These are phyloP conservation scores for Puffinus mauretanicus DNA, from an alignment of 2,113 vertebrate species.

Conservation along the genomic window DNA sequence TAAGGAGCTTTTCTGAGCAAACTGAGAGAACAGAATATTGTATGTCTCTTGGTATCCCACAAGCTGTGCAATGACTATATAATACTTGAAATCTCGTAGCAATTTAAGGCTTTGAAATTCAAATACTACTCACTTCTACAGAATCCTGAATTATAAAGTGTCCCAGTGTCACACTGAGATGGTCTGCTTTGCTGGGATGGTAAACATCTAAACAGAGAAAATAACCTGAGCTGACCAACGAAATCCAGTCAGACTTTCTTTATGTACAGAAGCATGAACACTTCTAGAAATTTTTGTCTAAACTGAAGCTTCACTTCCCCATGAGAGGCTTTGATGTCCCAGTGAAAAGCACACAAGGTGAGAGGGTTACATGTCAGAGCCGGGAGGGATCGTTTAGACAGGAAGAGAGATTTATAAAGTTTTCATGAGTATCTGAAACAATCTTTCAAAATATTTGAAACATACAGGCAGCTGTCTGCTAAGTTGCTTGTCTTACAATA, in stretches of 20 bases:
- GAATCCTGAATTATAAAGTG: background rate
- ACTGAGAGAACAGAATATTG: background rate
- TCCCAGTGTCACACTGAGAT: background rate
- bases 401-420: background rate
- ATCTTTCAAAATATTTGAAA: background rate
- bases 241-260: background rate
- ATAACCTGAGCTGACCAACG: background rate
- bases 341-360: conserved; percentile 5
- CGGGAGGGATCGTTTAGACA: background rate
- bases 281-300: background rate
- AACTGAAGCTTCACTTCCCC: background rate
- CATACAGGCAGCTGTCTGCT: accelerated
- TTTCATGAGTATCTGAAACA: background rate
- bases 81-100: conserved; percentile 5
- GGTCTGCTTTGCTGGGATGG: background rate
- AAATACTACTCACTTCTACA: background rate
- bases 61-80: background rate
- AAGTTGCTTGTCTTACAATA: background rate
- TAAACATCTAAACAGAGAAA: background rate
- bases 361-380: background rate
- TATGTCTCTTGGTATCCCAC: background rate
- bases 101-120: conserved; percentile 52
- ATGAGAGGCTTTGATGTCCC: background rate
- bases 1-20: background rate
- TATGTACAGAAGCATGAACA: background rate